Evolutionary conservation across 2,888 invertebrate species (phyloP), one percentile per base, ranked within the genome.

Genomic region (Microplitis deprimator): DNA sequence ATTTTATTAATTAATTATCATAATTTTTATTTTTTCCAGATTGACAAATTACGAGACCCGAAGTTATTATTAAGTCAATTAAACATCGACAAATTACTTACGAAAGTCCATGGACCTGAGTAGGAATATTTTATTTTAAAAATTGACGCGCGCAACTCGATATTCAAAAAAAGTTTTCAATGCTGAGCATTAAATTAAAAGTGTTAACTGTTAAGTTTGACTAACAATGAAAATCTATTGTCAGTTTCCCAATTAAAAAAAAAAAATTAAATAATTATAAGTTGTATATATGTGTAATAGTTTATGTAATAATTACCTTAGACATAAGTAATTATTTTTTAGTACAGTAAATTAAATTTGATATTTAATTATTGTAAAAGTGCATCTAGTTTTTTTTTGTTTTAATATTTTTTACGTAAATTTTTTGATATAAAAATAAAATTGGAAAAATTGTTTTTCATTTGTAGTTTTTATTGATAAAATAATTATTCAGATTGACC

Each of bases 21-120:
- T 68, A 38, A 59, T 40, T 6, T n/a, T n/a, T 17, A 38, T 60
- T 70, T 72, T 70, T 81, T 81, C 62, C 60, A 87, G 87, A 70
- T 76, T 7, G 85, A 86, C 0, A 87, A 85, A 67, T 82, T 87
- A 74, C 85, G 86, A 0, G 83, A 84, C 79, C 68, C 78, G 4
- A 77, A 88, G 60, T 13, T 61, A 39, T 38, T 76, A 16, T 79
- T 88, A 6, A 85, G 79, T 38, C 84, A 83, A 72, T 73, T 87
- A 65, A 82, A 87, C 75, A 70, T 88, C 29, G 87, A 88, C 29
- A 83, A 86, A 69, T 86, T 88, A 75, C 79, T 88, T 29, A 84
- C 85, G 16, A 79, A 82, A 7, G 84, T 88, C 71, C 88, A 88
- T 73, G 87, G 86, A 65, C 85, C 87, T 29, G 82, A 80, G 6